Base-by-base conservation (phyloP, 2,797 vertebrate species). In the Pterois miles region DNA sequence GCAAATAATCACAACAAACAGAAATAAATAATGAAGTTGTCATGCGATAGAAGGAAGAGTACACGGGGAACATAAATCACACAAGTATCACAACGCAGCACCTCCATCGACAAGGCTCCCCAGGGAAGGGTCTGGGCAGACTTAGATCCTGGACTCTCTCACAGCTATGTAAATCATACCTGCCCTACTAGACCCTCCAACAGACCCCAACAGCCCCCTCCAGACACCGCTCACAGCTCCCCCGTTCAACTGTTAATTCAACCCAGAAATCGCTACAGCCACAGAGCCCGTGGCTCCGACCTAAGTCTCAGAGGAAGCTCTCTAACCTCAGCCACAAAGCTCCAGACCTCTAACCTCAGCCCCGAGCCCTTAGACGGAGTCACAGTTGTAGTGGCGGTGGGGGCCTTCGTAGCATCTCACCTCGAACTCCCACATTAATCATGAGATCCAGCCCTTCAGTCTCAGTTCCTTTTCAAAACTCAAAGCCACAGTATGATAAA, bases 111-210 rank as follows among this genome's bases (percentile, higher is more conserved):
- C 85, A 82, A 22, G 38, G 78, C 63, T 90, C 94, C 86, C 91
- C 3, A 25, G 90, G 88, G 91, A 89, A 25, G 65, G 82, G 88
- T 85, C 87, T 85, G 88, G 78, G 80, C 68, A 90, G 91, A 88
- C 91, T 87, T 78, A 91, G 94, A 93, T 91, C 91, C 92, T 91
- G 94, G 82, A 87, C 88, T 92, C 90, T 93, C 88, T 93, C 92
- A 90, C 86, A 83, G 87, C 88, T 89, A 90, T 91, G 91, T 95
- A 94, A 95, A 94, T 95, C 93, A 94, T 90, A 90, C 87, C 89
- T 86, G 83, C 86, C 84, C 89, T 82, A 59, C 79, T 79, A 89
- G 88, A 86, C 85, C 88, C 84, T 81, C 67, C 72, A 59, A 74
- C 88, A 86, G 88, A 92, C 89, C 87, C 84, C 85, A 62, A 56